Evolutionary conservation across 37 sponge, comb jelly and placozoan species (phyloP).

Genomic region (Ephydatia muelleri): DNA sequence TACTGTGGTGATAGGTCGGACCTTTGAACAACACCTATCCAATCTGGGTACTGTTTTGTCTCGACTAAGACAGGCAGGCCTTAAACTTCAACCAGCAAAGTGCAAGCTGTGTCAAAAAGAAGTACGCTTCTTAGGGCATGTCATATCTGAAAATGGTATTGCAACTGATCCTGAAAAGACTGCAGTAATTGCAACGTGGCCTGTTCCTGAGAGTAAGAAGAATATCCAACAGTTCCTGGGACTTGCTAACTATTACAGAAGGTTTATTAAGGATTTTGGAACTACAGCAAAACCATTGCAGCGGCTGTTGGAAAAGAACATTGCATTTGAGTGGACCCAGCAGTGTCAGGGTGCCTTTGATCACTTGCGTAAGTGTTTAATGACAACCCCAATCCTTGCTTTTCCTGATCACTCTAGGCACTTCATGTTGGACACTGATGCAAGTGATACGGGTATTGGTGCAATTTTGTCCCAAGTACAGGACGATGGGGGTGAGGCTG

Average conservation of each 20-base stretch:
- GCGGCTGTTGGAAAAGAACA: slow-evolving; percentile 23
- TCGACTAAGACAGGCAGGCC: slow-evolving; percentile 18
- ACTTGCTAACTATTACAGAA: slow-evolving; percentile 21
- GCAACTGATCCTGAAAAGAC: slow-evolving; percentile 26
- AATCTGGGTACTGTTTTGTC: slow-evolving; percentile 22
- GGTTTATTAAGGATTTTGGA: slow-evolving; percentile 17
- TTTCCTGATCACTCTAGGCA: slow-evolving; percentile 18
- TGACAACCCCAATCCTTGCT: slow-evolving; percentile 18
- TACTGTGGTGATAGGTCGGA: slow-evolving; percentile 15
- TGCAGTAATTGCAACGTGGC: slow-evolving; percentile 27
- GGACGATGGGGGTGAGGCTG: slow-evolving; percentile 29
- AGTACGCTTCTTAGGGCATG: slow-evolving; percentile 32
- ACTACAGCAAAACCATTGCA: slow-evolving; percentile 39
- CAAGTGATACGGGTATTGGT: slow-evolving; percentile 42
- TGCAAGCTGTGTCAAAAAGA: not conserved
- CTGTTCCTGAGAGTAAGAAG: slow-evolving; percentile 13
- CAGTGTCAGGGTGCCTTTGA: slow-evolving; percentile 29
- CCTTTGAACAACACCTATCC: slow-evolving; percentile 23
- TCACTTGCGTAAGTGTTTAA: not conserved
- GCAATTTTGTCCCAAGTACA: slow-evolving; percentile 36
- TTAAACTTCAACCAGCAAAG: slow-evolving; percentile 25
- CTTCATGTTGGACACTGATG: slow-evolving; percentile 56
- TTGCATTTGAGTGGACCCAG: slow-evolving; percentile 27
- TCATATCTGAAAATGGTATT: slow-evolving; percentile 31
- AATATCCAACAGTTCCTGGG: slow-evolving; percentile 45